A percentile compares a stretch with the other conserved stretches of the same genome.
Evolutionary conservation across 2,888 invertebrate species (phyloP).

Genomic region (Drosophila incognita): DNA sequence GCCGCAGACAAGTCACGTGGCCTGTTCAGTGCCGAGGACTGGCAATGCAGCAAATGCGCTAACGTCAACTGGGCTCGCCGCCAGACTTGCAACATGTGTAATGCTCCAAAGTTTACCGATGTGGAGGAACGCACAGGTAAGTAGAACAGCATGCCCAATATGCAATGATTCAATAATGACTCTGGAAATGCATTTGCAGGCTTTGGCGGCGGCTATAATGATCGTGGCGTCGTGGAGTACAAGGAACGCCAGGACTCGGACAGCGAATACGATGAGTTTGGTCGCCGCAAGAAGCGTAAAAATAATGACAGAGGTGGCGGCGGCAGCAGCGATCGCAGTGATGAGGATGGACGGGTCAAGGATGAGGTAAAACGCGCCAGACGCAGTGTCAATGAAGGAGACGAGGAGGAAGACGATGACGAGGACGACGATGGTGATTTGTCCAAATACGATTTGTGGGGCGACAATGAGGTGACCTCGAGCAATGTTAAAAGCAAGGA

Average conservation of each 20-base stretch:
- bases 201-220: slow-evolving; percentile 97
- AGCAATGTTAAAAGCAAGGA: slow-evolving; percentile 53
- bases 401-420: slow-evolving; percentile 85
- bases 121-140: slow-evolving; percentile 91
- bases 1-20: slow-evolving; percentile 98
- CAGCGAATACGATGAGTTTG: slow-evolving; percentile 98
- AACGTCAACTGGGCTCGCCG: slow-evolving; percentile 97
- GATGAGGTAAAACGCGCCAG: slow-evolving; percentile 70
- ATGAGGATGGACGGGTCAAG: slow-evolving; percentile 56
- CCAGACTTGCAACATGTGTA: slow-evolving; percentile 98
- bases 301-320: slow-evolving; percentile 38
- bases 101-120: slow-evolving; percentile 98
- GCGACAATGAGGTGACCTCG: slow-evolving; percentile 87
- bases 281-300: slow-evolving; percentile 87
- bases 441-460: slow-evolving; percentile 92
- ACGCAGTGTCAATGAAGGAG: slow-evolving; percentile 54
- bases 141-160: slow-evolving; percentile 37
- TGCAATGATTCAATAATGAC: neutral
- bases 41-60: slow-evolving; percentile 99
- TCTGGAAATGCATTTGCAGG: slow-evolving; percentile 84
- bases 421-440: slow-evolving; percentile 89
- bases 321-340: slow-evolving; percentile 80
- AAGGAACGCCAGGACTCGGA: slow-evolving; percentile 95
- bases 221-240: slow-evolving; percentile 98
- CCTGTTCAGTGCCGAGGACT: slow-evolving; percentile 96